Conservation (phyloP, 2,888 invertebrate species). For the Panzeria rudis region DNA sequence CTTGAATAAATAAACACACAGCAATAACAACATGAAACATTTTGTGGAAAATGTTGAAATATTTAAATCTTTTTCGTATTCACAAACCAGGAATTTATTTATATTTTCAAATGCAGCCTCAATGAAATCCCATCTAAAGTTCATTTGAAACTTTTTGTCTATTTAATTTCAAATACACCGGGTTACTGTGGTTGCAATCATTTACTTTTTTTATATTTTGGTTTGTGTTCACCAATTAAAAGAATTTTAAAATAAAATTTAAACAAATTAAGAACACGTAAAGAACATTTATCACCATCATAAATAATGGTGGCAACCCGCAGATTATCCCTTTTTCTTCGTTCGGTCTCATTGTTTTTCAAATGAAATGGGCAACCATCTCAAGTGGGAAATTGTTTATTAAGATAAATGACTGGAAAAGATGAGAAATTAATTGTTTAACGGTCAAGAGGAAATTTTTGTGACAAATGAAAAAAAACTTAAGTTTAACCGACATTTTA, state of each 20-base stretch:
- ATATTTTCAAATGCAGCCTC: constrained; percentile 32
- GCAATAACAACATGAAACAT: constrained; percentile 41
- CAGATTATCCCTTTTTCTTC: constrained; percentile 52
- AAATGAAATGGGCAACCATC: not conserved
- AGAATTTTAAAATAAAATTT: constrained; percentile 65
- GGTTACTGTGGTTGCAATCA: constrained; percentile 23
- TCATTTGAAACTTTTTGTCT: constrained; percentile 58
- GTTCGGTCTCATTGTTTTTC: not conserved
- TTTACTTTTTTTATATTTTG: constrained; percentile 17
- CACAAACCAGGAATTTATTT: not conserved
- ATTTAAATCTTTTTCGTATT: constrained; percentile 61
- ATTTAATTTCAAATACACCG: constrained; percentile 38
- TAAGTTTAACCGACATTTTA: not conserved
- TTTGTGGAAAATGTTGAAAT: constrained; percentile 63
- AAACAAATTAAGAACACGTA: constrained; percentile 60
- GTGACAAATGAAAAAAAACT: not conserved
- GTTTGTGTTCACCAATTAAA: constrained; percentile 44
- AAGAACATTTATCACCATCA: constrained; percentile 68
- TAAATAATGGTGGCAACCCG: constrained; percentile 71
- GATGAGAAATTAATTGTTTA: not conserved
- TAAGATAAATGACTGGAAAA: constrained; percentile 52
- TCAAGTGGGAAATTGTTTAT: constrained; percentile 38
- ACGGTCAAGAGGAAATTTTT: not conserved
- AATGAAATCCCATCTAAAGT: constrained; percentile 43
- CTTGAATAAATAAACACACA: constrained; percentile 71